Evolutionary conservation across 2,113 vertebrate species (phyloP), one percentile per base, ranked within the genome.

Genomic region (Myotis davidii): DNA sequence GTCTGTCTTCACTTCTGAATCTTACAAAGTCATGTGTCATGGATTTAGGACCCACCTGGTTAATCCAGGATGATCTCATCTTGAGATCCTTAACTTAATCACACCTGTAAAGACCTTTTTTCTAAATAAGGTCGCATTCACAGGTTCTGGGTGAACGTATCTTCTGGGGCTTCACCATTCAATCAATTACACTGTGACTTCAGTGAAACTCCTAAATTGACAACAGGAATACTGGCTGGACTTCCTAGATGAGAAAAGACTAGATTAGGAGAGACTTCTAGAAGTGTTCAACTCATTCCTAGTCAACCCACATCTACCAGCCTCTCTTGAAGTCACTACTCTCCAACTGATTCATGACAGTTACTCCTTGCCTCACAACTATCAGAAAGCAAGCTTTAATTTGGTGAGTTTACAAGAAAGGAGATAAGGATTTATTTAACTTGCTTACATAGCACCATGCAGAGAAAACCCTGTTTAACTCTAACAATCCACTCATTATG

Each of bases 361-460:
- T 84, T 92, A 94, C 27, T 89, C 93, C 73, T 77, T 29, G 82
- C 20, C 50, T 95, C n/a, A 72, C 83, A 88, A 85, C 64, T 83
- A n/a, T 70, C n/a, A 74, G 56, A 82, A 95, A 56, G 9, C 32
- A 81, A 92, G 16, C 59, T 88, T 88, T 95, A 91, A 52, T 77
- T 70, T 56, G 64, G 86, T 39, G 13, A 64, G 17, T 90, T 94
- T 84, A 92, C 29, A 87, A 91, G 45, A 90, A 88, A 72, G 23
- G 37, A 77, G 9, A 61, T 20, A 85, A 69, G 13, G n/a, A 5
- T 70, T 32, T 87, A 54, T 37, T 88, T 84, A 86, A 79, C n/a
- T 91, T 85, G 56, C 42, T 94, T 94, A n/a, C 10, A 39, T 29
- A 85, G 42, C 27, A 96, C 45, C 64, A 94, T 25, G n/a, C 42